Evolutionary conservation across 2,797 vertebrate genomes (phyloP).

Genomic region (Sphenodon punctatus): DNA sequence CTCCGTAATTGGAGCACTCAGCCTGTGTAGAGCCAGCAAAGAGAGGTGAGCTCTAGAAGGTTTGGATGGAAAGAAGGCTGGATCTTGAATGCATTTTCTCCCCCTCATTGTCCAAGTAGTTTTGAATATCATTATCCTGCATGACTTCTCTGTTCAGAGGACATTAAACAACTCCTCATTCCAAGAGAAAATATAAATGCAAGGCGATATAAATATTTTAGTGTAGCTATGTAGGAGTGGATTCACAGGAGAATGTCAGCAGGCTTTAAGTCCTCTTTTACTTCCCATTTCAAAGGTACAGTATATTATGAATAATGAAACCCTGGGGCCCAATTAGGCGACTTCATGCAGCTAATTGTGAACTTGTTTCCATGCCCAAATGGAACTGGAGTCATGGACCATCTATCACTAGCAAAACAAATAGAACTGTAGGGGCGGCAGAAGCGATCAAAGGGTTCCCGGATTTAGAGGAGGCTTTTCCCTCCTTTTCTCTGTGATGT

Average conservation of each 20-base stretch:
- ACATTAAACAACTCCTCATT: background rate
- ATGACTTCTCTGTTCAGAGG: background rate
- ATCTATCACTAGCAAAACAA: constrained; percentile 2
- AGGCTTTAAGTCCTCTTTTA: background rate
- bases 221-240: background rate
- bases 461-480: background rate
- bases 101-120: background rate
- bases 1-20: too few species aligned
- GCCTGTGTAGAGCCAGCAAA: too few species aligned
- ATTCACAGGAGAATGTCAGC: background rate
- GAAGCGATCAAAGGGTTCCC: background rate
- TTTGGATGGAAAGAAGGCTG: too few species aligned
- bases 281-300: background rate
- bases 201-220: background rate
- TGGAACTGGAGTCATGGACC: background rate
- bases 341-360: constrained; percentile 4
- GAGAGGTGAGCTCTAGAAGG: too few species aligned
- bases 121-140: background rate
- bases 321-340: constrained; percentile 19
- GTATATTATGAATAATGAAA: background rate
- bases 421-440: background rate
- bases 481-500: background rate
- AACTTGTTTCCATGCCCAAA: background rate
- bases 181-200: background rate
- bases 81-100: too few species aligned